Percentiles rank a stretch among this genome's conserved stretches.
Evolutionary conservation across 1,140 invertebrate genomes (phyloP).

Genomic region (Conus ventricosus): DNA sequence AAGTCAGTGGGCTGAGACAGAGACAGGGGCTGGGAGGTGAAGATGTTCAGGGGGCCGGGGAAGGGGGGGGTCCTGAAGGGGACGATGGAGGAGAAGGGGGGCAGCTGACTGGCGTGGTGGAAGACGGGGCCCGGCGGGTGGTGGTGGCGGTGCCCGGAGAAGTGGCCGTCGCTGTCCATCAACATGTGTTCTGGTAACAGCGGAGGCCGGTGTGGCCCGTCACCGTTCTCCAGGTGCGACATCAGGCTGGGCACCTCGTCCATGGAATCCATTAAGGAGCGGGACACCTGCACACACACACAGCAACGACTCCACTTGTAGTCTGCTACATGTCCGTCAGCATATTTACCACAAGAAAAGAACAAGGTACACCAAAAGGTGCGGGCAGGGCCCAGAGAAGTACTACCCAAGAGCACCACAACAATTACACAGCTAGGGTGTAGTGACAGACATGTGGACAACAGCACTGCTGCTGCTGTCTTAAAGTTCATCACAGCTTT

Average conservation of each 20-base stretch:
- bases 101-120: constrained; percentile 49
- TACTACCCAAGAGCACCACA: too few relatives aligned
- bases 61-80: constrained; percentile 53
- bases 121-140: constrained; percentile 37
- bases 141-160: constrained; percentile 22
- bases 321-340: too few relatives aligned
- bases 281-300: constrained; percentile 20
- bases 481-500: too few relatives aligned
- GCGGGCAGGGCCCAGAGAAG: too few relatives aligned
- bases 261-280: constrained; percentile 22
- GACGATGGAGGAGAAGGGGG: constrained; percentile 54
- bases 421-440: too few relatives aligned
- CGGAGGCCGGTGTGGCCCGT: constrained; percentile 24
- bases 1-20: constrained; percentile 37
- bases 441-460: too few relatives aligned
- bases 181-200: constrained; percentile 28
- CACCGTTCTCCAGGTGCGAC: constrained; percentile 27
- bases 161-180: constrained; percentile 27
- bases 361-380: too few relatives aligned
- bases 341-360: too few relatives aligned
- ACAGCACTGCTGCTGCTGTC: too few relatives aligned
- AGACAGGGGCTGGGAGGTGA: constrained; percentile 38
- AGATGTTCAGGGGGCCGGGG: constrained; percentile 51
- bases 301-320: not conserved
- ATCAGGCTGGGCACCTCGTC: constrained; percentile 24